phyloP scores from a whole-genome alignment of 92 coral and sea anemone genomes.

The Pocillopora meandrina region DNA sequence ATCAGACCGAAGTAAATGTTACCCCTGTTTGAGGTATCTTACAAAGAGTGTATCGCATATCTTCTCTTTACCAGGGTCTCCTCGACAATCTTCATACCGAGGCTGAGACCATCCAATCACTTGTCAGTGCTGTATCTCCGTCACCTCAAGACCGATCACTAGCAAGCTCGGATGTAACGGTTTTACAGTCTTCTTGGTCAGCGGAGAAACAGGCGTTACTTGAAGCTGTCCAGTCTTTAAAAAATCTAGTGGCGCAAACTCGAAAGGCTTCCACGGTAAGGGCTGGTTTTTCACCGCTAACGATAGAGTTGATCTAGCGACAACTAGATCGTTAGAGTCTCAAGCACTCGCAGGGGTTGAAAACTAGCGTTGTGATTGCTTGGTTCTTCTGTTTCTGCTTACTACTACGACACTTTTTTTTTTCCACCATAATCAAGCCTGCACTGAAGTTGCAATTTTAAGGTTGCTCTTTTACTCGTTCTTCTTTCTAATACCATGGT shows the following conservation, averaged over 20 bases:
- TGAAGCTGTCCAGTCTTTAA: slow-evolving; percentile 82
- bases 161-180: slow-evolving; percentile 61
- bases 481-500: neutral
- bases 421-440: too few species aligned
- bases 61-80: slow-evolving; percentile 59
- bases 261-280: slow-evolving; percentile 70
- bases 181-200: slow-evolving; percentile 85
- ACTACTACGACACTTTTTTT: too few species aligned
- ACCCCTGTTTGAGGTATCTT: neutral
- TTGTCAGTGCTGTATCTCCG: slow-evolving; percentile 73
- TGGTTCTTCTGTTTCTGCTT: too few species aligned
- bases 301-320: too few species aligned
- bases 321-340: too few species aligned
- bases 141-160: slow-evolving; percentile 55
- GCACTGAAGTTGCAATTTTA: neutral
- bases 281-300: neutral
- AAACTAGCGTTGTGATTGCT: too few species aligned
- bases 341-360: too few species aligned
- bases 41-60: neutral
- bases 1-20: too few species aligned
- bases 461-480: neutral
- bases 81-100: slow-evolving; percentile 83
- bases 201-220: slow-evolving; percentile 86
- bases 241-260: slow-evolving; percentile 71
- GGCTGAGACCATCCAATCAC: slow-evolving; percentile 88